Conservation (phyloP, 2,113 vertebrate species). For the Microtus montanus region DNA sequence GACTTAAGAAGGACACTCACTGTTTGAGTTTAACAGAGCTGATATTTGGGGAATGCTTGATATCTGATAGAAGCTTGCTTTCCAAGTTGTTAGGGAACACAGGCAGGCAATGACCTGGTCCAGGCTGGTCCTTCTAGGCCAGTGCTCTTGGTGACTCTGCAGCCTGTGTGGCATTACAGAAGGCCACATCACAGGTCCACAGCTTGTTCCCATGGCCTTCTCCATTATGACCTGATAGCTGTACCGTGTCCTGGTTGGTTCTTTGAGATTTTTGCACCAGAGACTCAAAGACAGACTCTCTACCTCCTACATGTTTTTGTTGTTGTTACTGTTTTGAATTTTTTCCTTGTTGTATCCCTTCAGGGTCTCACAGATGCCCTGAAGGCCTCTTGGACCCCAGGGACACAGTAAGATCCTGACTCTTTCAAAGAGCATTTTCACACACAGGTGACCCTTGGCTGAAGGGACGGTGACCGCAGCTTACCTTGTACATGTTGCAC, state of each 20-base stretch:
- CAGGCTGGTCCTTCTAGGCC: not conserved
- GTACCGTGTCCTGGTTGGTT: accelerated
- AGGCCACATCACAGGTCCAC: not conserved
- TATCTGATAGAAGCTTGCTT: accelerated
- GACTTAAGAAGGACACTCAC: not conserved
- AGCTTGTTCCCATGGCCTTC: not conserved
- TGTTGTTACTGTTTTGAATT: not conserved
- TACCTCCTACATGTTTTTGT: accelerated
- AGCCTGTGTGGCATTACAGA: too few species aligned
- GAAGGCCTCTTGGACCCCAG: not conserved
- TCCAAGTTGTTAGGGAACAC: not conserved
- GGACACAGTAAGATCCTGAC: not conserved
- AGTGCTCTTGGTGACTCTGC: accelerated
- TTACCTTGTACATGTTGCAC: slow-evolving; percentile 76
- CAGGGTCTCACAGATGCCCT: not conserved
- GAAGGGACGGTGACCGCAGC: not conserved
- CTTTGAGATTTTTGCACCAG: accelerated
- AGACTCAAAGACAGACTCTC: too few species aligned
- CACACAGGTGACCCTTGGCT: not conserved
- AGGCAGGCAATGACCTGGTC: not conserved
- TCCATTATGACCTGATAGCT: accelerated
- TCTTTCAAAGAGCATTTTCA: not conserved
- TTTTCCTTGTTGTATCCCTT: not conserved
- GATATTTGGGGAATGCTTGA: accelerated
- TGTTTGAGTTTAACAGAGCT: not conserved